Conservation (phyloP, 2,113 vertebrate species). For the Toxostoma redivivum region DNA sequence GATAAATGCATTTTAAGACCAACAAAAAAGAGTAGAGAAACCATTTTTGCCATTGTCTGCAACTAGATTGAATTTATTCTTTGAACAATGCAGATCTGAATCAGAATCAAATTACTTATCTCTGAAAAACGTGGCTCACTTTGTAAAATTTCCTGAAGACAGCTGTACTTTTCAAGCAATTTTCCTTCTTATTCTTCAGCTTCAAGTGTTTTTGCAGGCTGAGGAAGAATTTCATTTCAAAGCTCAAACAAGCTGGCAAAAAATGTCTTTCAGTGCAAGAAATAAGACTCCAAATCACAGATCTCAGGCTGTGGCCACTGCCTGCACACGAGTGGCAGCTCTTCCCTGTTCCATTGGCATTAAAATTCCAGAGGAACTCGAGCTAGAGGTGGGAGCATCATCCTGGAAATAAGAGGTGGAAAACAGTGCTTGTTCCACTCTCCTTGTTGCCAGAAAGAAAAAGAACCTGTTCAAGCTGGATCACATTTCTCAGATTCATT, state of each 20-base stretch:
- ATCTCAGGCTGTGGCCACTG: neutral
- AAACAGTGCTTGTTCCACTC: neutral
- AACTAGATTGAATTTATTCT: constrained; percentile 16
- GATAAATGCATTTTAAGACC: neutral
- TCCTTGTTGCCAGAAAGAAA: neutral
- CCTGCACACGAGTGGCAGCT: neutral
- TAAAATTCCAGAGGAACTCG: neutral
- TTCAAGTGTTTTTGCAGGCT: neutral
- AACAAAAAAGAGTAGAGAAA: neutral
- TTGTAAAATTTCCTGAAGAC: neutral
- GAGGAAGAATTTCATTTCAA: neutral
- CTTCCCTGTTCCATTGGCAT: neutral
- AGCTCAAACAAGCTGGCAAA: neutral
- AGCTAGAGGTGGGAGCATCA: neutral
- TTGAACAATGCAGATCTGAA: constrained; percentile 10
- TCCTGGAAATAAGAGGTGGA: neutral
- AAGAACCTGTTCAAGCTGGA: neutral
- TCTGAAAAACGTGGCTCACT: neutral
- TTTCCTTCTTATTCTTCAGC: neutral
- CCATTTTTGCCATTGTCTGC: neutral
- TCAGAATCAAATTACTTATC: constrained; percentile 14
- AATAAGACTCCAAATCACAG: neutral
- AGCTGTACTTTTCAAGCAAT: constrained; percentile 7
- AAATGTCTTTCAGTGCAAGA: neutral
- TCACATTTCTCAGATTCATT: neutral